Evolutionary conservation across 2,797 vertebrate genomes (phyloP).

Genomic region (Acipenser ruthenus): DNA sequence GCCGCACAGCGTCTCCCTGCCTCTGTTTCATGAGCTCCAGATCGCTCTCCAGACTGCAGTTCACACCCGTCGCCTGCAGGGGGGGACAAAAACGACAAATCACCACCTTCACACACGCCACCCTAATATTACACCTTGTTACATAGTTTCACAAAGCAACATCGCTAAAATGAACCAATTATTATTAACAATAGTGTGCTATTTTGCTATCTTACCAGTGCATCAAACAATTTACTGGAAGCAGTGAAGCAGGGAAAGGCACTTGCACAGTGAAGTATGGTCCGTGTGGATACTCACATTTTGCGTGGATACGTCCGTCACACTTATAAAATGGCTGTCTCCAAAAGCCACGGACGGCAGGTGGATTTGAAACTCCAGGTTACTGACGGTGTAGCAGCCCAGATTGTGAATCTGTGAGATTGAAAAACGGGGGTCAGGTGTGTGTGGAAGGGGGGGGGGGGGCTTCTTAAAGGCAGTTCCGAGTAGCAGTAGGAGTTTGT

Average conservation of each 20-base stretch:
- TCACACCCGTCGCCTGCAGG: slow-evolving; percentile 54
- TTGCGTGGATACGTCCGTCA: slow-evolving; percentile 62
- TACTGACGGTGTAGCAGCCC: slow-evolving; percentile 71
- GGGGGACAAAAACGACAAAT: neutral
- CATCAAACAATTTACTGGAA: too few species aligned
- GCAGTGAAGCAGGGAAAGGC: too few species aligned
- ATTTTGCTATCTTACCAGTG: too few species aligned
- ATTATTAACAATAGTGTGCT: too few species aligned
- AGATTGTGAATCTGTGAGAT: slow-evolving; percentile 74
- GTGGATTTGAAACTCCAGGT: slow-evolving; percentile 63
- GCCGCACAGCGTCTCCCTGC: slow-evolving; percentile 43
- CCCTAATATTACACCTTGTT: too few species aligned
- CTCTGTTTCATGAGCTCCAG: slow-evolving; percentile 41
- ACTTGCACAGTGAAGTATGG: too few species aligned
- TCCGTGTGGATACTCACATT: slow-evolving; percentile 69
- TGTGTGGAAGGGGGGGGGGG: neutral
- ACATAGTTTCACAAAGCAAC: too few species aligned
- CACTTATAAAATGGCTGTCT: slow-evolving; percentile 63
- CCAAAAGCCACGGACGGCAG: slow-evolving; percentile 70
- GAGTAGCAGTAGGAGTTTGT: neutral
- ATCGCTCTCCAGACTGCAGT: slow-evolving; percentile 65
- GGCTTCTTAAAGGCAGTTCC: neutral
- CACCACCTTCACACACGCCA: neutral
- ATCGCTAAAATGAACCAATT: too few species aligned
- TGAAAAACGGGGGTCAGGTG: neutral